Percentiles rank a stretch among this genome's conserved stretches.
Evolutionary conservation across 2,113 vertebrate genomes (phyloP).

Genomic region (Pithys albifrons): DNA sequence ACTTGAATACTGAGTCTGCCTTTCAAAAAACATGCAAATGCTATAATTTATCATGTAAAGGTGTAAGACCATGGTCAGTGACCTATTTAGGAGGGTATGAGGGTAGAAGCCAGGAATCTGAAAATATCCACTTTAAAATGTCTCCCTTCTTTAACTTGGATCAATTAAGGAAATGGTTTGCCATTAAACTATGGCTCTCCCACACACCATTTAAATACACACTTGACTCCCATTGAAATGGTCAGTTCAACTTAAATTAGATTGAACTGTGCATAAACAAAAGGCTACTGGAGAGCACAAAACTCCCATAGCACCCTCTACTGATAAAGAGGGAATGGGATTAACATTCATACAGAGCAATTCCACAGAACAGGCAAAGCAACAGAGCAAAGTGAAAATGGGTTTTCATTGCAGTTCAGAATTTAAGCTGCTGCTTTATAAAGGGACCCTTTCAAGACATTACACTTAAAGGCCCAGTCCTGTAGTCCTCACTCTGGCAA

Average conservation of each 20-base stretch:
- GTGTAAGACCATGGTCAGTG: not conserved
- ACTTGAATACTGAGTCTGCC: not conserved
- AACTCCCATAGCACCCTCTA: slow-evolving; percentile 73
- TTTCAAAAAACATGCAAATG: not conserved
- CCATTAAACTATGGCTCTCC: slow-evolving; percentile 62
- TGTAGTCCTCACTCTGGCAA: slow-evolving; percentile 35
- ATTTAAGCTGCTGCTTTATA: slow-evolving; percentile 58
- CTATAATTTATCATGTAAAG: not conserved
- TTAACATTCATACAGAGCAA: slow-evolving; percentile 50
- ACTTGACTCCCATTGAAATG: slow-evolving; percentile 71
- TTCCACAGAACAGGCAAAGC: slow-evolving; percentile 44
- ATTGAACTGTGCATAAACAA: slow-evolving; percentile 67
- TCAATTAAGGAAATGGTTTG: slow-evolving; percentile 64
- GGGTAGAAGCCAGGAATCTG: slow-evolving; percentile 35
- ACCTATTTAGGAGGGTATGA: not conserved
- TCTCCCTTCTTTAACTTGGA: slow-evolving; percentile 47
- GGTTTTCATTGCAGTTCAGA: slow-evolving; percentile 52
- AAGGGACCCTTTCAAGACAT: slow-evolving; percentile 58
- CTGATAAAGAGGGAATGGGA: slow-evolving; percentile 65
- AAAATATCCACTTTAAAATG: slow-evolving; percentile 55
- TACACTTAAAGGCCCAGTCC: slow-evolving; percentile 55
- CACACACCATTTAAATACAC: slow-evolving; percentile 60
- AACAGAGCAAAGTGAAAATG: slow-evolving; percentile 44
- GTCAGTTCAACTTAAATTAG: slow-evolving; percentile 66
- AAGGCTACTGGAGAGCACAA: slow-evolving; percentile 52